phyloP scores from a whole-genome alignment of 1,140 invertebrate genomes.

The Physella acuta region DNA sequence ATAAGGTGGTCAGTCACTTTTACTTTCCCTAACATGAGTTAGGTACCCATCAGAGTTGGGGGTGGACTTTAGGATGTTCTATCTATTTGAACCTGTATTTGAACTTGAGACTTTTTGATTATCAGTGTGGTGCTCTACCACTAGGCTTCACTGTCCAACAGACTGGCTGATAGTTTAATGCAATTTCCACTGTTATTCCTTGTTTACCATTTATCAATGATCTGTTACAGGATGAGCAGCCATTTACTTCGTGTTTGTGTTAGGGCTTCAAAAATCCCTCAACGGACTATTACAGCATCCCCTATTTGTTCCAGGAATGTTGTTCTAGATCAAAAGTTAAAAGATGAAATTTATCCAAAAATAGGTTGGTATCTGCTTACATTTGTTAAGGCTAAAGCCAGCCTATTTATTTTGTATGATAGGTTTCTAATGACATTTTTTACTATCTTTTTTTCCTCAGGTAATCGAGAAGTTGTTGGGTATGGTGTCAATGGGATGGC shows the following conservation, averaged over 20 bases:
- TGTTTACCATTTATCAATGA: background rate
- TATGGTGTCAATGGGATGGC: slow-evolving; percentile 80
- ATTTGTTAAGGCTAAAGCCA: background rate
- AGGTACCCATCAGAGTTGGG: too few relatives aligned
- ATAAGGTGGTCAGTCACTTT: too few relatives aligned
- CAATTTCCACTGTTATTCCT: too few relatives aligned
- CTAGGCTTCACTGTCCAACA: too few relatives aligned
- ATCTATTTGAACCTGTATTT: too few relatives aligned
- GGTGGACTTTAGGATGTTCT: too few relatives aligned
- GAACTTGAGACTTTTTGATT: too few relatives aligned
- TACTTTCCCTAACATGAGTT: too few relatives aligned
- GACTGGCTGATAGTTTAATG: too few relatives aligned
- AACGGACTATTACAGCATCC: slow-evolving; percentile 22
- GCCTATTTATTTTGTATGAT: background rate
- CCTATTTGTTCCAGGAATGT: slow-evolving; percentile 19
- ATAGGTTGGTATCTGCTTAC: slow-evolving; percentile 27
- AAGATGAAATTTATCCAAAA: slow-evolving; percentile 35
- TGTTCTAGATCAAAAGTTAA: slow-evolving; percentile 27
- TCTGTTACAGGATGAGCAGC: slow-evolving; percentile 28
- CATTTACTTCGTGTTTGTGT: slow-evolving; percentile 28
- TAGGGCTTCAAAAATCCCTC: slow-evolving; percentile 19
- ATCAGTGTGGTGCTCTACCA: too few relatives aligned
- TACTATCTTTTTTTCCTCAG: slow-evolving; percentile 57
- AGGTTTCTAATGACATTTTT: background rate
- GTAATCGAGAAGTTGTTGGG: slow-evolving; percentile 89